Evolutionary conservation across 2,888 invertebrate species (phyloP).

Genomic region (Glaucopsyche alexis): DNA sequence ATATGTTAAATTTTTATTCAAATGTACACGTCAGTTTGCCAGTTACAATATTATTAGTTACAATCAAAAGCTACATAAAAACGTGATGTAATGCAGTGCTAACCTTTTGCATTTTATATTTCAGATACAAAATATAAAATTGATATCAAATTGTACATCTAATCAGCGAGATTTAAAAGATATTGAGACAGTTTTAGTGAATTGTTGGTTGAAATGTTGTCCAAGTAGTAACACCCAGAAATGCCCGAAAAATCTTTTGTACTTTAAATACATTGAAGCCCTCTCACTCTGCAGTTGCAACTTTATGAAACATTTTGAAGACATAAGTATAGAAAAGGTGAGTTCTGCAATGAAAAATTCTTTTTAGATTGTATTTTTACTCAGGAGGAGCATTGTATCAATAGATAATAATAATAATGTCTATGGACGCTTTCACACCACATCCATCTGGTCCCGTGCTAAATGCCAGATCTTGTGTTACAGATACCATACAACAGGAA

Average conservation of each 20-base stretch:
- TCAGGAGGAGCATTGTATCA: too few species aligned
- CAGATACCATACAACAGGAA: too few species aligned
- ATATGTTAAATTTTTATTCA: too few species aligned
- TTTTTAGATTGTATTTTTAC: background rate
- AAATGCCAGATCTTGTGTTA: conserved; percentile 13
- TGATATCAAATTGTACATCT: conserved; percentile 54
- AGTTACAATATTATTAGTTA: too few species aligned
- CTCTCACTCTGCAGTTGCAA: conserved; percentile 50
- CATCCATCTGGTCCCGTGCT: background rate
- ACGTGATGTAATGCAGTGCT: too few species aligned
- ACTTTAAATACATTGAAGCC: conserved; percentile 51
- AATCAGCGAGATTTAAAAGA: conserved; percentile 40
- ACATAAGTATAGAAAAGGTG: background rate
- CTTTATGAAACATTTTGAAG: conserved; percentile 42
- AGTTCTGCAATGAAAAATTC: background rate
- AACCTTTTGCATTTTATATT: conserved; percentile 36
- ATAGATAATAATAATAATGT: too few species aligned
- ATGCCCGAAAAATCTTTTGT: conserved; percentile 44
- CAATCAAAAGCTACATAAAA: too few species aligned
- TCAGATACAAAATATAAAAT: conserved; percentile 53
- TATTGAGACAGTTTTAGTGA: conserved; percentile 47
- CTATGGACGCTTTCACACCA: background rate
- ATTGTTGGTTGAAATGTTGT: conserved; percentile 56
- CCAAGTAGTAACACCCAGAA: conserved; percentile 39
- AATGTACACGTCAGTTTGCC: too few species aligned